Percentiles rank a stretch among this genome's conserved stretches.
These are phyloP conservation scores for Parthenolecanium corni DNA, from an alignment of 2,888 invertebrate species.

Conservation along the genomic window DNA sequence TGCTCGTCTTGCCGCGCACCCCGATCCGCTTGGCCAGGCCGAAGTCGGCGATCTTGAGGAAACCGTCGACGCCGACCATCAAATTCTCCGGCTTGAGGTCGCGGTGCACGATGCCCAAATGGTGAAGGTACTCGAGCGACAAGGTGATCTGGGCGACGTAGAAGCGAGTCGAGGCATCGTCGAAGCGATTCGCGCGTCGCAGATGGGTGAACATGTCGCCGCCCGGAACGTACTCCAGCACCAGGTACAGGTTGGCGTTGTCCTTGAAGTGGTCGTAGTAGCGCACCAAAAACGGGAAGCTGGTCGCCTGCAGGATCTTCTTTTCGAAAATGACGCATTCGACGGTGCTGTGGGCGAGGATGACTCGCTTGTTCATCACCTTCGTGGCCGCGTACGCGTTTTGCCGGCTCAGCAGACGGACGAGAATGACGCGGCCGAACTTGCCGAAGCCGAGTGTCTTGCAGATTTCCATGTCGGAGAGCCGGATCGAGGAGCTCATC, in stretches of 20 bases:
- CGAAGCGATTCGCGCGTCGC: background rate
- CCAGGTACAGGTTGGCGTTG: slow-evolving; percentile 5
- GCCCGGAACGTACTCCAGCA: background rate
- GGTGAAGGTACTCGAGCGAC: slow-evolving; percentile 6
- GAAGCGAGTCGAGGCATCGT: background rate
- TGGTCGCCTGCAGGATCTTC: background rate
- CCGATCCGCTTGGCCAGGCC: slow-evolving; percentile 4
- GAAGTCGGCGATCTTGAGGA: slow-evolving; percentile 10
- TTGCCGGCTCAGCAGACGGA: background rate
- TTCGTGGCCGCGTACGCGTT: background rate
- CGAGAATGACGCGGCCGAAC: slow-evolving; percentile 5
- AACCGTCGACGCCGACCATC: background rate
- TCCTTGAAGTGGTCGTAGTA: slow-evolving; percentile 11
- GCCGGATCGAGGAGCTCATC: no score
- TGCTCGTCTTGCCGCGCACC: background rate
- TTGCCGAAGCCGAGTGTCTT: slow-evolving; percentile 1
- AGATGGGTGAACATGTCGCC: slow-evolving; percentile 3
- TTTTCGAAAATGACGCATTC: slow-evolving; percentile 4
- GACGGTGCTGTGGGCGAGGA: background rate
- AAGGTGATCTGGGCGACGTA: slow-evolving; percentile 6
- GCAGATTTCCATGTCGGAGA: no score
- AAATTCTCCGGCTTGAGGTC: slow-evolving; percentile 11
- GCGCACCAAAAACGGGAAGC: background rate
- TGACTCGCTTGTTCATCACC: slow-evolving; percentile 8
- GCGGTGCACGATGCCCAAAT: slow-evolving; percentile 6